These are phyloP conservation scores for Malurus splendens DNA, from an alignment of 2,797 vertebrate genomes.

Conservation along the genomic window DNA sequence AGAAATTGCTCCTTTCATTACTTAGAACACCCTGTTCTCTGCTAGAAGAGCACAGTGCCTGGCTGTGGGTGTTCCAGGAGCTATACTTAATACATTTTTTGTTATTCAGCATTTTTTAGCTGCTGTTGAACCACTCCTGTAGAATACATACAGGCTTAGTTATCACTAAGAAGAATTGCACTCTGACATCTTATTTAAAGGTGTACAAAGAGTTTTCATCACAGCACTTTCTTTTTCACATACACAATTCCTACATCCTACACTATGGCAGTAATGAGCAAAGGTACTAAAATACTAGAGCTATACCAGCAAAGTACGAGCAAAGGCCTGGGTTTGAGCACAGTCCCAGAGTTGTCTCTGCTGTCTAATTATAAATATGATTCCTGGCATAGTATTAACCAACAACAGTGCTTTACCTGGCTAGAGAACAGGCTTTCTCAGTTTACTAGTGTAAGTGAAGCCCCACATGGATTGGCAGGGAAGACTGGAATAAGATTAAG, in stretches of 20 bases:
- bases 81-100: not conserved
- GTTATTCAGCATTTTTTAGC: not conserved
- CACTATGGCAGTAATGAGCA: not conserved
- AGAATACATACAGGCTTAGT: not conserved
- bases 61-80: not conserved
- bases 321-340: not conserved
- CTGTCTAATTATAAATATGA: not conserved
- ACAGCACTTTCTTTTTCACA: slow-evolving; percentile 1
- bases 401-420: not conserved
- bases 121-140: not conserved
- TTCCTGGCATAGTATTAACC: not conserved
- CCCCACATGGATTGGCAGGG: not conserved
- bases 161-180: not conserved
- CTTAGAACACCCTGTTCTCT: not conserved
- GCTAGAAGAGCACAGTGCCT: not conserved
- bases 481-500: not conserved
- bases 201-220: not conserved
- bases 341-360: not conserved
- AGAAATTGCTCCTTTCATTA: not conserved
- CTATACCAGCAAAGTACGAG: not conserved
- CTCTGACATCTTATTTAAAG: not conserved
- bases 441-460: not conserved
- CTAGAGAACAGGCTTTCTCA: not conserved
- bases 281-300: not conserved
- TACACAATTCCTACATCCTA: not conserved